Percentiles rank a stretch among this genome's conserved stretches.
These are phyloP conservation scores for Nettapus auritus DNA, from an alignment of 2,113 vertebrate genomes.

Conservation along the genomic window DNA sequence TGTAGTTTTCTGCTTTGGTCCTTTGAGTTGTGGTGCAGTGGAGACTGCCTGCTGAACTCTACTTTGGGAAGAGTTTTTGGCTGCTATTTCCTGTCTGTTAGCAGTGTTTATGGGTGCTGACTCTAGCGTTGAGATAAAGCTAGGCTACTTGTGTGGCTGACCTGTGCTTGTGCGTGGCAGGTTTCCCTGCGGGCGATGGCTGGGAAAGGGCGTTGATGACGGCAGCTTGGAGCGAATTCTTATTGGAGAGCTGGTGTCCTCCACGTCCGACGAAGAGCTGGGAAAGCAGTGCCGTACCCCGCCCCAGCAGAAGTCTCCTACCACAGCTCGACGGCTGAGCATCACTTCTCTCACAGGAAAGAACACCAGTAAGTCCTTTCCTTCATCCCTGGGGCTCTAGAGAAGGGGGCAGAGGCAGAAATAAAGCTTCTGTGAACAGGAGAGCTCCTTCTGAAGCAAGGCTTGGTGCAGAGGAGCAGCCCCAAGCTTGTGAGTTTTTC, in stretches of 20 bases:
- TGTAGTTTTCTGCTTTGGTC: not conserved
- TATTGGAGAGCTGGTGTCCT: conserved; percentile 86
- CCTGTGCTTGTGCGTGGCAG: conserved; percentile 50
- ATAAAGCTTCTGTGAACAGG: not conserved
- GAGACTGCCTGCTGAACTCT: not conserved
- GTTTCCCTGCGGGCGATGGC: conserved; percentile 92
- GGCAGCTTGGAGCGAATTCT: conserved; percentile 92
- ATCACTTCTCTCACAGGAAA: conserved; percentile 85
- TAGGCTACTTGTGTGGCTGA: not conserved
- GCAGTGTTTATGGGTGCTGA: not conserved
- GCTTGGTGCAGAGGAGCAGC: not conserved
- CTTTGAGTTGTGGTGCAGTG: not conserved
- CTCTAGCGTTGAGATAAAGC: not conserved
- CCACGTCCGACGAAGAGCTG: conserved; percentile 81
- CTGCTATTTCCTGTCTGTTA: not conserved
- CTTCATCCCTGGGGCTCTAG: not conserved
- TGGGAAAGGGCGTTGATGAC: conserved; percentile 91
- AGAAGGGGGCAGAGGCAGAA: not conserved
- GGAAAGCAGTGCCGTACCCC: conserved; percentile 87
- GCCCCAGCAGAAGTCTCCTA: conserved; percentile 88
- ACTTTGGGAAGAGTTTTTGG: not conserved
- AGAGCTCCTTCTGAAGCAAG: not conserved
- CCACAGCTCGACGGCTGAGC: conserved; percentile 81
- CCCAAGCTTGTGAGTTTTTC: not conserved
- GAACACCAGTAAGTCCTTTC: conserved; percentile 78